Conservation (phyloP, 2,888 invertebrate species). For the Cerastoderma edule region DNA sequence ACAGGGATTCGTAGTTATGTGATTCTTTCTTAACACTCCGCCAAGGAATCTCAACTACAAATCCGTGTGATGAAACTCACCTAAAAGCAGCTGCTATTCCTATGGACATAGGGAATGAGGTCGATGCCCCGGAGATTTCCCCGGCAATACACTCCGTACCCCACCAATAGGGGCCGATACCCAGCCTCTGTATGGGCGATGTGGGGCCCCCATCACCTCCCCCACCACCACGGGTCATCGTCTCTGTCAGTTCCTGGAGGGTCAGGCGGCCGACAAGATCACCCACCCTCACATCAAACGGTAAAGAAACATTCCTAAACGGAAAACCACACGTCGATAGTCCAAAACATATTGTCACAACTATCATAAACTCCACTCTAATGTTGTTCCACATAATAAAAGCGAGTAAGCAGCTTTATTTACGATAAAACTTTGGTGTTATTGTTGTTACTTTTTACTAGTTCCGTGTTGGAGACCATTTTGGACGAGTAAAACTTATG, state of each 20-base stretch:
- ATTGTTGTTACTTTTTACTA: too few relatives aligned
- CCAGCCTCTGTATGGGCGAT: constrained; percentile 70
- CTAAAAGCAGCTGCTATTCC: constrained; percentile 76
- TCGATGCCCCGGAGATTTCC: constrained; percentile 71
- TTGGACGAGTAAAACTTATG: too few relatives aligned
- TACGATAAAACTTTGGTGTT: too few relatives aligned
- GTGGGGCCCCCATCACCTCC: constrained; percentile 62
- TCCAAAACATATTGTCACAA: too few relatives aligned
- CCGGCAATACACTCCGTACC: constrained; percentile 76
- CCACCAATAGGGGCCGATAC: constrained; percentile 74
- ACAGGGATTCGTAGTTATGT: too few relatives aligned
- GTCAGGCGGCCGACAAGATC: constrained; percentile 74
- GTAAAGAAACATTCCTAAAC: constrained; percentile 74
- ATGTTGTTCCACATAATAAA: too few relatives aligned
- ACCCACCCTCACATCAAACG: constrained; percentile 71
- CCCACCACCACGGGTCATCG: constrained; percentile 67
- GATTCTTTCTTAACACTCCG: too few relatives aligned
- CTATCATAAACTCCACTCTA: too few relatives aligned
- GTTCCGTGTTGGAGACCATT: too few relatives aligned
- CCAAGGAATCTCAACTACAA: too few relatives aligned
- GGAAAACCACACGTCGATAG: constrained; percentile 65
- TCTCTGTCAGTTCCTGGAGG: constrained; percentile 68
- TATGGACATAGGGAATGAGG: constrained; percentile 75
- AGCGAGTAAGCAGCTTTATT: too few relatives aligned
- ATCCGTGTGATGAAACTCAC: constrained; percentile 53